phyloP scores from a whole-genome alignment of 2,888 invertebrate species.

The Agapostemon virescens region DNA sequence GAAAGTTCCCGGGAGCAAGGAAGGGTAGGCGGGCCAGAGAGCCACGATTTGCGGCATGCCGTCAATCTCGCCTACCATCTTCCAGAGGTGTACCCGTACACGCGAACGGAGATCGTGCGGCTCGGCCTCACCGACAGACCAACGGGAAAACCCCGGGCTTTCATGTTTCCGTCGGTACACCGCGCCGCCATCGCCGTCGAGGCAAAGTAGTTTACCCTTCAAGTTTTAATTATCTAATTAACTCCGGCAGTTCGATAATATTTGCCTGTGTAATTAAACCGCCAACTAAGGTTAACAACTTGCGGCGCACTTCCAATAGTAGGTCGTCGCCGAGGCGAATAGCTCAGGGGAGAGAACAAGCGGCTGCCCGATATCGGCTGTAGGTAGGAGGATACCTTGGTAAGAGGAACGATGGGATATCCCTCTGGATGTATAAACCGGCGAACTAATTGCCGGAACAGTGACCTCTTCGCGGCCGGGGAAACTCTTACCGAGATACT shows the following conservation, averaged over 20 bases:
- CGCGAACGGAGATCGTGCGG: background rate
- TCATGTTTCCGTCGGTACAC: conserved; percentile 23
- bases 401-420: background rate
- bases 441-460: conserved; percentile 39
- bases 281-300: conserved; percentile 66
- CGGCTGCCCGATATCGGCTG: conserved; percentile 30
- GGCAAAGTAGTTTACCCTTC: conserved; percentile 71
- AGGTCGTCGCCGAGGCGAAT: conserved; percentile 52
- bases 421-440: conserved; percentile 13
- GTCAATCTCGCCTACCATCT: conserved; percentile 55
- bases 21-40: conserved; percentile 35
- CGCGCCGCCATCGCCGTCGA: background rate
- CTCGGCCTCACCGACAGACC: conserved; percentile 8
- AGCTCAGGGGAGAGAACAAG: conserved; percentile 4
- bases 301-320: conserved; percentile 59
- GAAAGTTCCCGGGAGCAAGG: conserved; percentile 38
- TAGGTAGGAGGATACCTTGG: no score
- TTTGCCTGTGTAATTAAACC: conserved; percentile 75
- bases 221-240: conserved; percentile 77
- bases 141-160: background rate
- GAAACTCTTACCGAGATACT: conserved; percentile 2
- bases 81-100: conserved; percentile 24
- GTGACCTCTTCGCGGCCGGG: background rate
- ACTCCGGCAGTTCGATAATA: conserved; percentile 74
- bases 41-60: conserved; percentile 45